Conservation (phyloP, 2,888 invertebrate genomes). For the Chymomyza amoena region DNA sequence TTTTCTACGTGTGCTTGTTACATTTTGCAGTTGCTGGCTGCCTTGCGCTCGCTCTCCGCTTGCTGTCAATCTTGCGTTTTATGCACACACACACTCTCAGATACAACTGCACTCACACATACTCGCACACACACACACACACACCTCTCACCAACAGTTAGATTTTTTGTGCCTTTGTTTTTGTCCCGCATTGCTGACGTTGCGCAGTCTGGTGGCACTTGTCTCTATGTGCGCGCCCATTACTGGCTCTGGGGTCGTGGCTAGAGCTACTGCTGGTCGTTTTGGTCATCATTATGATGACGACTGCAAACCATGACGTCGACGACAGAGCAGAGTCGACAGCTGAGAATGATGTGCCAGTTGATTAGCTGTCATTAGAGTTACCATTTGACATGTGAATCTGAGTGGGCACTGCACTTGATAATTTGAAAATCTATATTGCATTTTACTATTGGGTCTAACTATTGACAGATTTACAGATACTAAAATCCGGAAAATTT, state of each 20-base stretch:
- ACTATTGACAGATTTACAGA: neutral
- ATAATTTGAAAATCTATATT: neutral
- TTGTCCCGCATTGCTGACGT: conserved; percentile 1
- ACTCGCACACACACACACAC: neutral
- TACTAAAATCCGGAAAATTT: neutral
- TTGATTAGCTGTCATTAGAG: conserved; percentile 17
- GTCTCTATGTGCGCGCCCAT: neutral
- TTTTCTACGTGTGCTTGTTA: conserved; percentile 7
- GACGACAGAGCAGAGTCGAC: neutral
- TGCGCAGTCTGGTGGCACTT: neutral
- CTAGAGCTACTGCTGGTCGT: neutral
- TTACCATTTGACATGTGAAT: conserved; percentile 12
- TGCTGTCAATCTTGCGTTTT: conserved; percentile 8
- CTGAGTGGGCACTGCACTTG: neutral
- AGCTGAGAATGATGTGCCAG: conserved; percentile 6
- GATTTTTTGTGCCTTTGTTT: neutral
- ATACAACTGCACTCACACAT: neutral
- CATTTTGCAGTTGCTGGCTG: neutral
- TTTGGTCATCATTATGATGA: conserved; percentile 4
- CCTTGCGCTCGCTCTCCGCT: too few relatives aligned
- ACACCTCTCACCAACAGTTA: neutral
- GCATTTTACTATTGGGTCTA: neutral
- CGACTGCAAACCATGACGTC: neutral
- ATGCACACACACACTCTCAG: neutral
- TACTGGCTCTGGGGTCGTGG: conserved; percentile 1